phyloP scores from a whole-genome alignment of 2,113 vertebrate species.

The Pelusios castaneus region DNA sequence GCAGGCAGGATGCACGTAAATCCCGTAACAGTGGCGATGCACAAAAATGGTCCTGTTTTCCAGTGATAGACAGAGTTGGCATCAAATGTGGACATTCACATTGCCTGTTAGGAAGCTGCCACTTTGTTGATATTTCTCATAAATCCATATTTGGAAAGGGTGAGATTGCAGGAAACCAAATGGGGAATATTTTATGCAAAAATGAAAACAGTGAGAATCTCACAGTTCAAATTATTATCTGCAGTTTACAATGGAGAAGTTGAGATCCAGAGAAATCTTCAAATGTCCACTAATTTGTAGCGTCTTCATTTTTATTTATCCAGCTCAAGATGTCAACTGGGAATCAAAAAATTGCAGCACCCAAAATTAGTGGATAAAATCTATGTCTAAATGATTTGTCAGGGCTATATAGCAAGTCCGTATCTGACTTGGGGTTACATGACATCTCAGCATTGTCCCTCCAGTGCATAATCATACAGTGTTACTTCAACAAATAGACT shows the following conservation, averaged over 20 bases:
- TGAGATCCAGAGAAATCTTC: neutral
- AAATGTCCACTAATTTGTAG: neutral
- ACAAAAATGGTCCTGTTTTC: neutral
- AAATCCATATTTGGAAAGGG: neutral
- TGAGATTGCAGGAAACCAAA: neutral
- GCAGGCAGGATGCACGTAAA: neutral
- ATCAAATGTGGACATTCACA: neutral
- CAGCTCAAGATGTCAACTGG: neutral
- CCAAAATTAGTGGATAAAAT: neutral
- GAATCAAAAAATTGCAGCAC: neutral
- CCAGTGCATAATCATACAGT: neutral
- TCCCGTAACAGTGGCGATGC: neutral
- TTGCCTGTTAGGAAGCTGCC: neutral
- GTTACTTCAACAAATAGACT: neutral
- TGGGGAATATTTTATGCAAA: neutral
- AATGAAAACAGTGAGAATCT: neutral
- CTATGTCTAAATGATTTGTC: neutral
- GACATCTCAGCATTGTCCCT: neutral
- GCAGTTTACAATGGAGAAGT: neutral
- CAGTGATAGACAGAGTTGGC: neutral
- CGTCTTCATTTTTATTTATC: neutral
- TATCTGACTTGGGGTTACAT: neutral
- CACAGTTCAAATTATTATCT: constrained; percentile 3
- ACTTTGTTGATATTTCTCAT: constrained; percentile 1
- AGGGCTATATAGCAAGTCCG: neutral